A percentile compares a stretch with the other conserved stretches of the same genome.
phyloP scores from a whole-genome alignment of 2,888 invertebrate genomes.

The Lepidonotus clava region DNA sequence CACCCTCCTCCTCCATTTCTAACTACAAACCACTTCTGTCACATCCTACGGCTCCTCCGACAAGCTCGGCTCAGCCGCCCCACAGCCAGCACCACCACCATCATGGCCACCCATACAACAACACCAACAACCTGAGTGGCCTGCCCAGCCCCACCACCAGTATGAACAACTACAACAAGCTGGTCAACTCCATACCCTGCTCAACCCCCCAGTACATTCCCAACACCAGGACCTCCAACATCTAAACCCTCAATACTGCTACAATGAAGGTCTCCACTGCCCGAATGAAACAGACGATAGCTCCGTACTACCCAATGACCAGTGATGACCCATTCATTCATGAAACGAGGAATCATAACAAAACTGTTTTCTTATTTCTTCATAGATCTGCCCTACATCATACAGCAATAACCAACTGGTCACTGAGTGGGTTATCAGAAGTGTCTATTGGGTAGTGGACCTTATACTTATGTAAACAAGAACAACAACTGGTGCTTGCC shows the following conservation, averaged over 20 bases:
- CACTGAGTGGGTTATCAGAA: no score
- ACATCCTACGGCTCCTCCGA: neutral
- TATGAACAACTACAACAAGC: conserved; percentile 57
- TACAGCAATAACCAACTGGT: no score
- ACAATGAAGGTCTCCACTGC: no score
- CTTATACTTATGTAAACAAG: no score
- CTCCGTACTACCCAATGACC: no score
- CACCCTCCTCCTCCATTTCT: conserved; percentile 52
- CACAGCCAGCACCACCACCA: neutral
- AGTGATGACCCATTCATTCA: no score
- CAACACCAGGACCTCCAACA: conserved; percentile 25
- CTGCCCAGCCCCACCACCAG: conserved; percentile 53
- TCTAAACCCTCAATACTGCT: neutral
- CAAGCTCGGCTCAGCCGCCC: neutral
- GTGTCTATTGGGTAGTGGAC: no score
- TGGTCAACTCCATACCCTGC: conserved; percentile 54
- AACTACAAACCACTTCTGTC: conserved; percentile 47
- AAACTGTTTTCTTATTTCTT: no score
- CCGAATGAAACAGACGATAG: no score
- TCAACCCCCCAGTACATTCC: conserved; percentile 54
- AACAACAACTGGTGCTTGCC: no score
- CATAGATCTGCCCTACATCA: no score
- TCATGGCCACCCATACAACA: neutral
- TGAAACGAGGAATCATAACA: no score
- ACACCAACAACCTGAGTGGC: neutral